A percentile compares a stretch with the other conserved stretches of the same genome.
phyloP scores from a whole-genome alignment of 2,888 invertebrate species.

The Stenodema calcarata region DNA sequence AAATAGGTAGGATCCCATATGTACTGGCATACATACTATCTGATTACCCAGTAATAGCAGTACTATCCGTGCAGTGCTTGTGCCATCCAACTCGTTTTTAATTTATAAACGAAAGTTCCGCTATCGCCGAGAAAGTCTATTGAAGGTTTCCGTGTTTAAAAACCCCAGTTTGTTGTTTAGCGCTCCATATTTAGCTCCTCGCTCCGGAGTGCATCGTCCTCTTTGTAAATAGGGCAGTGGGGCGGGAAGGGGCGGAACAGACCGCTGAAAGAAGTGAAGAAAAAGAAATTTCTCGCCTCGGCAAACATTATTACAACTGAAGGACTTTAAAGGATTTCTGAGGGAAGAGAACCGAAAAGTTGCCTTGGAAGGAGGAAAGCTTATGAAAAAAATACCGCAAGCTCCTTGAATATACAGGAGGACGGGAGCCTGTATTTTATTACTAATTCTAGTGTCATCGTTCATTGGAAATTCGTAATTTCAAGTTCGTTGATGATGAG shows the following conservation, averaged over 20 bases:
- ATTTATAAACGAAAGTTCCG: neutral
- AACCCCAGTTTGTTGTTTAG: neutral
- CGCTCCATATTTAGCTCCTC: neutral
- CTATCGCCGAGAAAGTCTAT: neutral
- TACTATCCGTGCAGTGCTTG: too few relatives aligned
- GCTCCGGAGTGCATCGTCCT: neutral
- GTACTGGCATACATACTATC: too few relatives aligned
- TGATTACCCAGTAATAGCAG: too few relatives aligned
- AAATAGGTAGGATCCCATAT: too few relatives aligned
- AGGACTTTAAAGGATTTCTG: neutral
- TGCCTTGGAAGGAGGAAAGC: neutral
- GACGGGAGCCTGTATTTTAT: too few relatives aligned
- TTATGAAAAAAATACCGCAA: too few relatives aligned
- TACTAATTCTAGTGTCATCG: too few relatives aligned
- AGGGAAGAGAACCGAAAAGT: neutral
- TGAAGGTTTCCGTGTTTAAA: too few relatives aligned
- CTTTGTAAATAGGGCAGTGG: neutral
- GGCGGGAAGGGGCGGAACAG: neutral
- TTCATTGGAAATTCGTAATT: too few relatives aligned
- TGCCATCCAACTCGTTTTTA: too few relatives aligned
- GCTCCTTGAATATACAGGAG: too few relatives aligned
- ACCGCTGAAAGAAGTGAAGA: neutral
- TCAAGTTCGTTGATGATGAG: too few relatives aligned
- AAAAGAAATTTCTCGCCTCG: neutral
- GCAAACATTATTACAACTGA: neutral